Conservation (phyloP, 2,113 vertebrate genomes). For the Rhineura floridana region DNA sequence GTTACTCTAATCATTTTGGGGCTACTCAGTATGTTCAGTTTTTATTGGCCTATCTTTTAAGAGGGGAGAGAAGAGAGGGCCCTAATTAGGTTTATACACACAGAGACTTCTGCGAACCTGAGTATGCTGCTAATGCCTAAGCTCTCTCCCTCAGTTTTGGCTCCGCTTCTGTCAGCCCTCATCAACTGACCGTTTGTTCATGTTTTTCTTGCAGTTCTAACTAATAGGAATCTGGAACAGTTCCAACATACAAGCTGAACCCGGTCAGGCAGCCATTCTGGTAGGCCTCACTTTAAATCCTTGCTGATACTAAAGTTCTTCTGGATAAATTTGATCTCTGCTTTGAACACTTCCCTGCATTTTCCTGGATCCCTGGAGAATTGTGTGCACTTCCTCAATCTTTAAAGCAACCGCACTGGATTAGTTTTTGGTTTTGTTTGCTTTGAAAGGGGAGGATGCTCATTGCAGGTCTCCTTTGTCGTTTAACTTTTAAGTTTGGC, state of each 20-base stretch:
- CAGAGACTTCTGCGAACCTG: neutral
- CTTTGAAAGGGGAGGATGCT: neutral
- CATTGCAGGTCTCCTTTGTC: neutral
- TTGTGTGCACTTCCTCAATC: neutral
- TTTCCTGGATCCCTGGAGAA: neutral
- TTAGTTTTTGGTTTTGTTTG: neutral
- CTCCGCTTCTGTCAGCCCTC: neutral
- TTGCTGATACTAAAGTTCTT: neutral
- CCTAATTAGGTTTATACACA: no score
- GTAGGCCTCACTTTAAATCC: neutral
- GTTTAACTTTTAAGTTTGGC: neutral
- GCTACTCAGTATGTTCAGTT: neutral
- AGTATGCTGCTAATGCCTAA: neutral
- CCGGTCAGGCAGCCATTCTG: neutral
- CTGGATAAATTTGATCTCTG: neutral
- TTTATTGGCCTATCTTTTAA: neutral
- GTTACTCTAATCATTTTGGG: neutral
- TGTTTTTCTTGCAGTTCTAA: neutral
- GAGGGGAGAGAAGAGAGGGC: no score
- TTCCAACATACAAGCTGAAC: neutral
- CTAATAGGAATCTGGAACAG: neutral
- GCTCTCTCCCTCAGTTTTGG: neutral
- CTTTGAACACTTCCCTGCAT: neutral
- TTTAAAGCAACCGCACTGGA: neutral
- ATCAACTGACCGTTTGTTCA: neutral